Conservation (phyloP, 2,888 invertebrate genomes). For the Melanostoma scalare region DNA sequence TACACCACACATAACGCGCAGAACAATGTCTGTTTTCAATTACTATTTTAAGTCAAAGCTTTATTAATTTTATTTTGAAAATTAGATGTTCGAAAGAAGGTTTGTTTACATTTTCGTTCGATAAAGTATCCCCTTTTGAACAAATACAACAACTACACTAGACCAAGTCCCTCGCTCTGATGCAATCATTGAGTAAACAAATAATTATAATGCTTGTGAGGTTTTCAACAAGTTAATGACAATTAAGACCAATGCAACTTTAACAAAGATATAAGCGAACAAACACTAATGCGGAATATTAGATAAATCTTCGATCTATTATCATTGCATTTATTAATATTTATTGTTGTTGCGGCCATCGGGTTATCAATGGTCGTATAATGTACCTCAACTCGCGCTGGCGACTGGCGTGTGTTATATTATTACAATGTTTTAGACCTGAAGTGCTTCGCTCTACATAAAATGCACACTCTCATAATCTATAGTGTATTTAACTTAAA, state of each 20-base stretch:
- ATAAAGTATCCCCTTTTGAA: not conserved
- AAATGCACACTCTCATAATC: slow-evolving; percentile 48
- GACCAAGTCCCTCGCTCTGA: slow-evolving; percentile 39
- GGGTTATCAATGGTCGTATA: slow-evolving; percentile 46
- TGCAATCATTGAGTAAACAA: slow-evolving; percentile 69
- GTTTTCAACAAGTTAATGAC: slow-evolving; percentile 65
- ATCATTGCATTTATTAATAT: slow-evolving; percentile 5
- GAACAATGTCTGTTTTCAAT: not conserved
- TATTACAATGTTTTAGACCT: slow-evolving; percentile 38
- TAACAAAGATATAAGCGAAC: slow-evolving; percentile 6
- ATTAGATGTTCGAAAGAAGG: too few species aligned
- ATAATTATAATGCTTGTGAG: slow-evolving; percentile 62
- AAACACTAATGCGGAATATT: slow-evolving; percentile 22
- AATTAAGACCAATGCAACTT: slow-evolving; percentile 44
- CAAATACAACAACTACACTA: not conserved
- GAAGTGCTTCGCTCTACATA: slow-evolving; percentile 62
- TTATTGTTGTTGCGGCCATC: slow-evolving; percentile 1
- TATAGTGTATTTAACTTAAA: slow-evolving; percentile 49
- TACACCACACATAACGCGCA: slow-evolving; percentile 31
- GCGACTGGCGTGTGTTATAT: slow-evolving; percentile 29
- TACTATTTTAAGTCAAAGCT: not conserved
- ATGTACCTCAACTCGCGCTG: not conserved
- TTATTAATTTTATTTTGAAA: too few species aligned
- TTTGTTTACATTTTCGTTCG: too few species aligned
- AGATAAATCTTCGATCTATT: slow-evolving; percentile 65